A percentile compares a stretch with the other conserved stretches of the same genome.
Evolutionary conservation across 2,113 vertebrate species (phyloP).

Genomic region (Nycticryphes semicollaris): DNA sequence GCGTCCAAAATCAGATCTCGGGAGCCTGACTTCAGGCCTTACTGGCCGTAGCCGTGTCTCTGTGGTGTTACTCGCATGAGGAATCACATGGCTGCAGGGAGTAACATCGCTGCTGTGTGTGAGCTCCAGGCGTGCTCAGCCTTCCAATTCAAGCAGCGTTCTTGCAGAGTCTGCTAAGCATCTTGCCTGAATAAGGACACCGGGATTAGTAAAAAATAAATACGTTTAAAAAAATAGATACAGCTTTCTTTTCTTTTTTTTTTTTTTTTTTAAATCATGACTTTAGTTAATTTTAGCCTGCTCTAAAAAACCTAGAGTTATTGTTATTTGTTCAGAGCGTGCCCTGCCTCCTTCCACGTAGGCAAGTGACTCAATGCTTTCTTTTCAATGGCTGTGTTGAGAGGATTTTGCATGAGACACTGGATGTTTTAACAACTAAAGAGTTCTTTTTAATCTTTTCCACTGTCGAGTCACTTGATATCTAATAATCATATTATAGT

Average conservation of each 20-base stretch:
- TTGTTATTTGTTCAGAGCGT: conserved; percentile 41
- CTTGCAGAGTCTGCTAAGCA: not conserved
- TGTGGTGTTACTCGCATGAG: accelerated
- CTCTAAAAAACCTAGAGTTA: conserved; percentile 34
- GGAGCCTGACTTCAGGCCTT: not conserved
- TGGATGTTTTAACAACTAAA: conserved; percentile 5
- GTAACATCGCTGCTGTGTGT: not conserved
- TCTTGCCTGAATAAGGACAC: not conserved
- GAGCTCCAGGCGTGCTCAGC: not conserved
- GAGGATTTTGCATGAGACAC: conserved; percentile 32
- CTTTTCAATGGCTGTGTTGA: conserved; percentile 47
- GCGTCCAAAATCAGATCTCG: not conserved
- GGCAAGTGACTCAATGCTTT: conserved; percentile 54
- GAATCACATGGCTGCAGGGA: not conserved
- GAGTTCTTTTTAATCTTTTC: conserved; percentile 46
- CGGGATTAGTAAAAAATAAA: not conserved
- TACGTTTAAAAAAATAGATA: not conserved
- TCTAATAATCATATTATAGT: conserved; percentile 8
- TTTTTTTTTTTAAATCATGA: not conserved
- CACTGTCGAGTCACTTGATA: not conserved
- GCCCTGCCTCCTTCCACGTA: conserved; percentile 31
- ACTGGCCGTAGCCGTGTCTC: accelerated
- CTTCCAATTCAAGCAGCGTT: not conserved
- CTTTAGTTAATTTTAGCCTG: conserved; percentile 49
- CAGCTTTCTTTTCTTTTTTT: no score